Evolutionary conservation across 1,140 invertebrate species (phyloP).

Genomic region (Ips nitidus): DNA sequence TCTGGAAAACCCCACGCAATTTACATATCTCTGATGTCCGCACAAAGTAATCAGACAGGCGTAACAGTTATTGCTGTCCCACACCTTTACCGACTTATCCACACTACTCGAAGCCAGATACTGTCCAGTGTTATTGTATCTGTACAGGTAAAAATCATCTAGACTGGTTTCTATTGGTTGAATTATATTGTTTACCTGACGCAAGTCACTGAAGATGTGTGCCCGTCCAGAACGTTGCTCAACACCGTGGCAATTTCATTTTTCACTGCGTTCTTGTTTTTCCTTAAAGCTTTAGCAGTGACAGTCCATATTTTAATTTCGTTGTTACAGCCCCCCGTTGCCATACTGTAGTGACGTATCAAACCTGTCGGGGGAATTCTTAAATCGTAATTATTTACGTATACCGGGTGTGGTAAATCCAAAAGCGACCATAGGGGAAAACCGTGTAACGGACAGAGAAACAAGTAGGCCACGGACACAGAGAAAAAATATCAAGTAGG

Average conservation of each 20-base stretch:
- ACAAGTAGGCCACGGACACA: too few species aligned
- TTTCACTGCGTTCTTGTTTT: constrained; percentile 37
- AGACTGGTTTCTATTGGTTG: neutral
- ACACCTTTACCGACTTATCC: constrained; percentile 71
- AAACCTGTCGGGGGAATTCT: constrained; percentile 11
- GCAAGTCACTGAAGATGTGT: constrained; percentile 60
- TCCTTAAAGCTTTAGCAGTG: constrained; percentile 46
- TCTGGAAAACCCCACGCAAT: constrained; percentile 69
- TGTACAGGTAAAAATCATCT: neutral
- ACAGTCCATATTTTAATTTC: constrained; percentile 75
- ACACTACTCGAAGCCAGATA: constrained; percentile 66
- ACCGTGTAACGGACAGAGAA: neutral
- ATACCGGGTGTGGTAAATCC: constrained; percentile 50
- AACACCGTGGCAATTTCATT: constrained; percentile 42
- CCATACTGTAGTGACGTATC: constrained; percentile 60
- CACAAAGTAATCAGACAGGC: constrained; percentile 53
- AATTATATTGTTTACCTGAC: constrained; percentile 51
- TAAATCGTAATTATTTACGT: too few species aligned
- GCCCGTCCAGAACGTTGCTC: constrained; percentile 46
- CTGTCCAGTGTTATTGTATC: constrained; percentile 61
- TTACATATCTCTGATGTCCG: constrained; percentile 71
- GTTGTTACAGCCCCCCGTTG: constrained; percentile 72
- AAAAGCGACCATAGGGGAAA: constrained; percentile 10
- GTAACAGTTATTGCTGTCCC: constrained; percentile 58
- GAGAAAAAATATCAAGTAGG: neutral